Conservation (phyloP, 2,113 vertebrate genomes). For the Hypocryptadius cinnamomeus region DNA sequence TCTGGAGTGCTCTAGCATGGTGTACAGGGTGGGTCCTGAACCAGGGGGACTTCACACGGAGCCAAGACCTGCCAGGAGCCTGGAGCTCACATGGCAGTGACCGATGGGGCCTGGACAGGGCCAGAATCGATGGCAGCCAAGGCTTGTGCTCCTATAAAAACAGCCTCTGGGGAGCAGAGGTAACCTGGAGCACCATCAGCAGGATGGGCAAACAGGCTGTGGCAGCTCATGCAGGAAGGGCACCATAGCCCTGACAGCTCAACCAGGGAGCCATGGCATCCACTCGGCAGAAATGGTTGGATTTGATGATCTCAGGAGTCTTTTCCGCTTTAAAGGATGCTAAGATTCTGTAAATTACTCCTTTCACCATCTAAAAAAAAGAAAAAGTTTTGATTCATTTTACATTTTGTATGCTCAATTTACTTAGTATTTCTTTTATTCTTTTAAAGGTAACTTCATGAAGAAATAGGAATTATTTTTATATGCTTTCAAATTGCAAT, state of each 20-base stretch:
- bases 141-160: too few species aligned
- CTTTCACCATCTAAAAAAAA: neutral
- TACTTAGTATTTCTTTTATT: neutral
- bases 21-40: rapidly evolving
- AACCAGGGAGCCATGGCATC: neutral
- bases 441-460: neutral
- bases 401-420: neutral
- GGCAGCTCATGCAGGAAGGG: neutral
- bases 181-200: neutral
- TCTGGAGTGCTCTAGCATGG: neutral
- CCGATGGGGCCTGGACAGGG: too few species aligned
- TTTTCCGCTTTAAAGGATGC: neutral
- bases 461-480: neutral
- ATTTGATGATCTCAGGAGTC: neutral
- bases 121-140: rapidly evolving
- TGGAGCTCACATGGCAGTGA: rapidly evolving
- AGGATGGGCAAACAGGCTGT: neutral
- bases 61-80: neutral
- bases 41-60: neutral
- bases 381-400: neutral
- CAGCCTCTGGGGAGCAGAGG: neutral
- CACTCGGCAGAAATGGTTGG: neutral
- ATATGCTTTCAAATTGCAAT: neutral
- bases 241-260: neutral
- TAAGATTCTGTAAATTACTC: neutral